A percentile compares a stretch with the other conserved stretches of the same genome.
Conservation (phyloP, 2,888 invertebrate species). For the Micropterix aruncella region DNA sequence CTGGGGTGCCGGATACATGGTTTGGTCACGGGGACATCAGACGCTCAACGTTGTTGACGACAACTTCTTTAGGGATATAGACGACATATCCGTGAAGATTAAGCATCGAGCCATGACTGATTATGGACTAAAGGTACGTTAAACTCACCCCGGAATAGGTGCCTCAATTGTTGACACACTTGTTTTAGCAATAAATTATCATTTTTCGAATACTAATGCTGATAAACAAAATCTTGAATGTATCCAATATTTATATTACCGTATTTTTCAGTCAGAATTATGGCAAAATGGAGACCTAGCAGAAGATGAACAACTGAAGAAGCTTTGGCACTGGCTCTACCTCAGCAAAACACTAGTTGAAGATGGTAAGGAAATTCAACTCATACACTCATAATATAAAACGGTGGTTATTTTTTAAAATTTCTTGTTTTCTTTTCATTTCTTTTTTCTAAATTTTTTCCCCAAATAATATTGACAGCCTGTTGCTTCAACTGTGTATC, state of each 20-base stretch:
- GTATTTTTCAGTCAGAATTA: constrained; percentile 52
- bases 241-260: too few species aligned
- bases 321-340: constrained; percentile 75
- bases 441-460: constrained; percentile 1
- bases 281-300: constrained; percentile 69
- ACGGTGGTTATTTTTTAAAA: too few species aligned
- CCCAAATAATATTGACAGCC: constrained; percentile 1
- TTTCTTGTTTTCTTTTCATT: constrained; percentile 7
- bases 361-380: constrained; percentile 47
- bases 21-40: constrained; percentile 45
- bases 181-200: too few species aligned
- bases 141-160: too few species aligned
- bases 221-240: too few species aligned
- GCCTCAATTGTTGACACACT: too few species aligned
- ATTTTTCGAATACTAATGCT: too few species aligned
- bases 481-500: too few species aligned
- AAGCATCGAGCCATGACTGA: constrained; percentile 53
- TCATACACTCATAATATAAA: too few species aligned
- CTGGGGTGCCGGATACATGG: constrained; percentile 58
- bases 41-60: constrained; percentile 45
- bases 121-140: constrained; percentile 64
- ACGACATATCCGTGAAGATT: constrained; percentile 63
- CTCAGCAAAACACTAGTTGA: constrained; percentile 55
- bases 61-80: constrained; percentile 35
- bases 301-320: constrained; percentile 58